These are phyloP conservation scores for Fregata magnificens DNA, from an alignment of 2,113 vertebrate genomes.

Conservation along the genomic window DNA sequence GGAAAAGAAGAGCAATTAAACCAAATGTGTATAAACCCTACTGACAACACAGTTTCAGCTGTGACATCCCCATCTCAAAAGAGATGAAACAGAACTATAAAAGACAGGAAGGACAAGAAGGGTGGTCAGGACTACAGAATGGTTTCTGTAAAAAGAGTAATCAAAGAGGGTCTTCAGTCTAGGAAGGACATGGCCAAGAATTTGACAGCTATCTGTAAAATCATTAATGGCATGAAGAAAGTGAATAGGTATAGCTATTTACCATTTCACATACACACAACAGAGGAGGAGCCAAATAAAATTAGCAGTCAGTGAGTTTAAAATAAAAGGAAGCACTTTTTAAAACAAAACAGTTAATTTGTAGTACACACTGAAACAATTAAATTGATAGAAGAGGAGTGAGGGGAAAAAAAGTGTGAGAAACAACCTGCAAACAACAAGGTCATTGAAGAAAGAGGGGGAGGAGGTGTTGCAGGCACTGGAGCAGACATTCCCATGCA, in stretches of 20 bases:
- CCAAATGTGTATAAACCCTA: background rate
- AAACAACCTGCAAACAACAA: background rate
- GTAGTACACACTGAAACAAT: background rate
- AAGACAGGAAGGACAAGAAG: background rate
- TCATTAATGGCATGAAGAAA: background rate
- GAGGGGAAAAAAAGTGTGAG: background rate
- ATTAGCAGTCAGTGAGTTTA: background rate
- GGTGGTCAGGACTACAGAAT: accelerated
- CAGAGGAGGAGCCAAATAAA: background rate
- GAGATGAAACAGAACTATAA: background rate
- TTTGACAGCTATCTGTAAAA: background rate
- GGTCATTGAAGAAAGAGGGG: background rate
- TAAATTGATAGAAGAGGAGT: background rate
- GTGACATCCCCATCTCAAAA: background rate
- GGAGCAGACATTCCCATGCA: background rate
- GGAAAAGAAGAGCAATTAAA: background rate
- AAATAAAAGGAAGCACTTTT: background rate
- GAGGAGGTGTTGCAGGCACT: background rate
- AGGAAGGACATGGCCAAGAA: background rate
- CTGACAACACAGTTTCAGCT: background rate
- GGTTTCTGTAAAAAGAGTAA: background rate
- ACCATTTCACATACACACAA: background rate
- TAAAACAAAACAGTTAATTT: background rate
- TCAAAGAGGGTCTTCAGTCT: background rate
- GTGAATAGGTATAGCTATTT: background rate